These are phyloP conservation scores for Ceyx melanurus DNA, from an alignment of 2,113 vertebrate genomes.

Conservation along the genomic window DNA sequence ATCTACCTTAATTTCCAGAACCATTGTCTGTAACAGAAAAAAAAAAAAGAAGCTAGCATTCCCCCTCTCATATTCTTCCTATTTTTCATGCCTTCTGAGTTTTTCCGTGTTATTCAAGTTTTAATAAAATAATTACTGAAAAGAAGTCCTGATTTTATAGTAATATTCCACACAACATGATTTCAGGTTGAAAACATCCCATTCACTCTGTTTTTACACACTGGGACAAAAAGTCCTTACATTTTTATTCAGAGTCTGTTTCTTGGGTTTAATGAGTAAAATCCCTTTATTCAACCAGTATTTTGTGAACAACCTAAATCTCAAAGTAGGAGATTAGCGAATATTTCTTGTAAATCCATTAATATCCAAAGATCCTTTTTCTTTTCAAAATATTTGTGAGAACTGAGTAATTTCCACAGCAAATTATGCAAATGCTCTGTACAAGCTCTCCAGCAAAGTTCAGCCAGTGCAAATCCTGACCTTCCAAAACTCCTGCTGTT, in stretches of 20 bases:
- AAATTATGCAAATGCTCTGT: constrained; percentile 48
- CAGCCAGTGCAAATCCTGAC: constrained; percentile 41
- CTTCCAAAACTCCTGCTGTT: constrained; percentile 32
- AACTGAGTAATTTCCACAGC: constrained; percentile 39
- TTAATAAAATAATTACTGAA: neutral
- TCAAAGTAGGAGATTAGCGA: constrained; percentile 23
- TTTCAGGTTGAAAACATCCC: neutral
- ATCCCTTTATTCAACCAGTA: neutral
- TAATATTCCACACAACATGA: neutral
- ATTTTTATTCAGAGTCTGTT: neutral
- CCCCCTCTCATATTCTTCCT: neutral
- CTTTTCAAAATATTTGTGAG: constrained; percentile 46
- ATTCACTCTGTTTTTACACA: neutral
- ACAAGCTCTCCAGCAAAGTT: constrained; percentile 51
- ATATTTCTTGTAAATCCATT: constrained; percentile 49
- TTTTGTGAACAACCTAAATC: neutral
- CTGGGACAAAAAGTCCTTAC: neutral
- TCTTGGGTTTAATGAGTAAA: neutral
- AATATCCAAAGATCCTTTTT: constrained; percentile 2
- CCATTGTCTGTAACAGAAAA: neutral
- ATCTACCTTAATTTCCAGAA: neutral
- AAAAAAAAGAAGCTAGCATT: neutral
- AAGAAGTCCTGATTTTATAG: neutral
- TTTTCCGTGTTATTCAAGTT: neutral
- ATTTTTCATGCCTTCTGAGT: neutral